Percentiles rank a stretch among this genome's conserved stretches.
phyloP scores from a whole-genome alignment of 1,140 invertebrate genomes.

The Portunus trituberculatus region DNA sequence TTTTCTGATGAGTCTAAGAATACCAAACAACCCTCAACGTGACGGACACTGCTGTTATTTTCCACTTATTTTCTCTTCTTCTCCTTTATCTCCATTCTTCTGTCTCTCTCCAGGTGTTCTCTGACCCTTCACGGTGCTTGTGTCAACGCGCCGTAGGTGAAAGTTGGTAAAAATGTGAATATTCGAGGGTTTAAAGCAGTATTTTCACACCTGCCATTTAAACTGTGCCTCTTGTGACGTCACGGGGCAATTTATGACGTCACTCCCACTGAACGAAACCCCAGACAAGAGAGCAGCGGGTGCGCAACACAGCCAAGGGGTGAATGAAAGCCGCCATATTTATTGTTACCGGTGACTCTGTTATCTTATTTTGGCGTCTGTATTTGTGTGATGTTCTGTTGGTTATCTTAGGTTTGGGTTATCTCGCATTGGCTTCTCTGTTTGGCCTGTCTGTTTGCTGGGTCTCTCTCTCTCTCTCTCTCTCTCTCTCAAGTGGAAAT shows the following conservation, averaged over 20 bases:
- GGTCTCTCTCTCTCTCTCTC: too few relatives aligned
- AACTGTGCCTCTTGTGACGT: conserved; percentile 66
- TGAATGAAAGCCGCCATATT: not conserved
- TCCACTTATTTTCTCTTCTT: conserved; percentile 25
- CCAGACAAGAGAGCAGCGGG: conserved; percentile 1
- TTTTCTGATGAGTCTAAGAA: conserved; percentile 73
- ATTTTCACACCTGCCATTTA: conserved; percentile 66
- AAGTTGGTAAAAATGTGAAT: not conserved
- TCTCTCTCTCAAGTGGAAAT: too few relatives aligned
- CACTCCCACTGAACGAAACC: not conserved
- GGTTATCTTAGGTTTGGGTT: too few relatives aligned
- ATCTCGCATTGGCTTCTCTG: too few relatives aligned
- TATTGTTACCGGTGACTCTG: not conserved
- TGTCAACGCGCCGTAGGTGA: not conserved
- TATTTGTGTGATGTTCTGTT: not conserved
- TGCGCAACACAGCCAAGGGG: not conserved
- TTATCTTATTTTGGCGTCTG: not conserved
- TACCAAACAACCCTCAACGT: conserved; percentile 63
- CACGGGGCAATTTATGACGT: not conserved
- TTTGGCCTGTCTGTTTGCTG: too few relatives aligned
- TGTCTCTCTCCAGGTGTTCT: not conserved
- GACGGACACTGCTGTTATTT: conserved; percentile 21
- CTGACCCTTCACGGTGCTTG: not conserved
- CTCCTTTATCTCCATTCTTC: conserved; percentile 43
- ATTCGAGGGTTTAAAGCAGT: not conserved